A percentile compares a stretch with the other conserved stretches of the same genome.
Conservation (phyloP, 2,797 vertebrate species). For the Florisuga fusca region DNA sequence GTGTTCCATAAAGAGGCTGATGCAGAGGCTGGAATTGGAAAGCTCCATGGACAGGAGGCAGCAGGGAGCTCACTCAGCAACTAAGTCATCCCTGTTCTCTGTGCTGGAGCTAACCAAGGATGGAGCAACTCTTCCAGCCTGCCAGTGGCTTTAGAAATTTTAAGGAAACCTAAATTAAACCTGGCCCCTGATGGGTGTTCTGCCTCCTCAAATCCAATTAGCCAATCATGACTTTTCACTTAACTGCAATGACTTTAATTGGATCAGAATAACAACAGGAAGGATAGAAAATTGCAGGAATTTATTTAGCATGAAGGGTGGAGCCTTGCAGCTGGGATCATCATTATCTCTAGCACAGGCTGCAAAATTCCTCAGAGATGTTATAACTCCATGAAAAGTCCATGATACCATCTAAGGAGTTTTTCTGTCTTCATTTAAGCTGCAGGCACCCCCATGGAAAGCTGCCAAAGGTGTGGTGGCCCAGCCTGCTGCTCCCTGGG, state of each 20-base stretch:
- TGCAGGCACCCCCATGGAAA: not conserved
- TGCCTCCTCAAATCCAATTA: constrained; percentile 62
- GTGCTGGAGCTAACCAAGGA: not conserved
- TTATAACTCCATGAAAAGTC: not conserved
- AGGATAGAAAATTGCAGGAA: constrained; percentile 34
- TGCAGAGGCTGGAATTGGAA: not conserved
- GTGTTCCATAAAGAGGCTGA: not conserved
- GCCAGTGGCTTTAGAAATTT: constrained; percentile 35
- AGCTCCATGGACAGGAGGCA: not conserved
- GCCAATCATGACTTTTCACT: constrained; percentile 57
- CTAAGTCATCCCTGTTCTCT: not conserved
- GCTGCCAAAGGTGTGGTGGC: not conserved
- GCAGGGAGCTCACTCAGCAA: constrained; percentile 17
- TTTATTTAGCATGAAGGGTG: not conserved
- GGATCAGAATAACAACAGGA: constrained; percentile 57
- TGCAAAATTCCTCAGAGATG: not conserved
- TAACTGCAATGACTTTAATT: constrained; percentile 46
- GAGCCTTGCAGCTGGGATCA: constrained; percentile 10
- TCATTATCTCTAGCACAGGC: not conserved
- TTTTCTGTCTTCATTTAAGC: not conserved
- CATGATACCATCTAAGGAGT: not conserved
- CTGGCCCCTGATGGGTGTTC: constrained; percentile 37
- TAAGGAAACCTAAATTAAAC: constrained; percentile 54
- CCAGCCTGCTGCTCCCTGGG: not conserved
- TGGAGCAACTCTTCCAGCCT: not conserved